Conservation (phyloP, 2,888 invertebrate species). For the Lepidochrysops patricia region DNA sequence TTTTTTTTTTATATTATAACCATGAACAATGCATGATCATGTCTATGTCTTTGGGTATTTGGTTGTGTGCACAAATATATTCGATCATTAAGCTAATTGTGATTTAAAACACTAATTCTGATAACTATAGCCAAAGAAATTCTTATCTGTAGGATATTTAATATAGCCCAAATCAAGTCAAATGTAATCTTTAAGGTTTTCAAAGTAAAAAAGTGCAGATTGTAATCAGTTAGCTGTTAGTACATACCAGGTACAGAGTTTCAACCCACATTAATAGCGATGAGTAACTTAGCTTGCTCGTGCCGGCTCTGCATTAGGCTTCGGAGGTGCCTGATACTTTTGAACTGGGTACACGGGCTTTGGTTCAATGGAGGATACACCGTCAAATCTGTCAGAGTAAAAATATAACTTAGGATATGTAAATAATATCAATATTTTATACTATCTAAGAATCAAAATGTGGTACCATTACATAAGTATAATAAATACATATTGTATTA, state of each 20-base stretch:
- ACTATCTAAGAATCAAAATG: too few relatives aligned
- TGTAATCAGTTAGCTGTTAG: background rate
- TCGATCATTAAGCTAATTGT: background rate
- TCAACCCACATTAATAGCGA: background rate
- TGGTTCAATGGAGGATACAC: conserved; percentile 51
- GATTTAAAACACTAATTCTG: background rate
- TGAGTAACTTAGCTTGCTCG: conserved; percentile 20
- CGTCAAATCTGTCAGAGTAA: conserved; percentile 62
- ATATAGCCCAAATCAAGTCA: too few relatives aligned
- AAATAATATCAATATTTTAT: too few relatives aligned
- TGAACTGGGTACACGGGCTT: conserved; percentile 55
- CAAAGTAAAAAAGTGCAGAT: background rate
- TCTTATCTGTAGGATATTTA: background rate
- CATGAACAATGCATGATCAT: too few relatives aligned
- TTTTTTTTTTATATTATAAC: too few relatives aligned
- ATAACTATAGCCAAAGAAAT: background rate
- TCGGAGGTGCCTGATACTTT: conserved; percentile 41
- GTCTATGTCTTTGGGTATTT: background rate
- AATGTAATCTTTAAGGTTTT: background rate
- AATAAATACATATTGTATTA: too few relatives aligned
- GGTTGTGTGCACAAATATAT: background rate
- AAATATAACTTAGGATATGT: too few relatives aligned
- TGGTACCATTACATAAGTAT: too few relatives aligned
- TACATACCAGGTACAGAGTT: background rate
- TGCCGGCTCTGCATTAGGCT: conserved; percentile 25